Evolutionary conservation across 2,113 vertebrate species (phyloP), one percentile per base, ranked within the genome.

Genomic region (Ginglymostoma cirratum): DNA sequence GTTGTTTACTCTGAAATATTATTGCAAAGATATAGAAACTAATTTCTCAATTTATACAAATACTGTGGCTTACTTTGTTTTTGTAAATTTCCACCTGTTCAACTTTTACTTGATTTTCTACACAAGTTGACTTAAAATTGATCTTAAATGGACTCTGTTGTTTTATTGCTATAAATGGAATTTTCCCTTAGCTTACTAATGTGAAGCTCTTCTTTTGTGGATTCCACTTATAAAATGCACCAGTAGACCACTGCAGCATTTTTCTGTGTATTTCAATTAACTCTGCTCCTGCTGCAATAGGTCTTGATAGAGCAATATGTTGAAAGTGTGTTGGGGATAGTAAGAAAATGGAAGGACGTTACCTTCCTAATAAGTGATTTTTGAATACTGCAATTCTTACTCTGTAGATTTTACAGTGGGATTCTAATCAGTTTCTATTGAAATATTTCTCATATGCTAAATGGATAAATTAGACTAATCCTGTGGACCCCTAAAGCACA

Each of bases 171-270:
- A 45, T 95, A 72, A 95, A 52, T 72, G 69, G 69, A 72, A 72
- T 95, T 72, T 69, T 95, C 66, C n/a, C 94, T 76, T 48, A 95
- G 69, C 69, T 72, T 70, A 95, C 69, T 52, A 76, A 69, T 72
- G 69, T 95, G 94, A 52, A 95, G 94, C 67, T 48, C 38, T 69
- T 67, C 38, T 94, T 76, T 48, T 48, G 27, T 95, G 67, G n/a
- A 95, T 52, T 94, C 17, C 69, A 0, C 23, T 95, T 95, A 72
- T 42, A 48, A 94, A 93, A 94, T 45, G 66, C 67, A 66, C 93
- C 67, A 95, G 52, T 94, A 45, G 61, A 42, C 27, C 8, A 70
- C 1, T 72, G 42, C 67, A 95, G 42, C 45, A 72, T 72, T 72
- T 95, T 76, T 12, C 69, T 93, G 61, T 93, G 89, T 38, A 93